Percentiles rank a stretch among this genome's conserved stretches.
phyloP scores from a whole-genome alignment of 1,140 invertebrate species.

The Druon quercuslanigerum region DNA sequence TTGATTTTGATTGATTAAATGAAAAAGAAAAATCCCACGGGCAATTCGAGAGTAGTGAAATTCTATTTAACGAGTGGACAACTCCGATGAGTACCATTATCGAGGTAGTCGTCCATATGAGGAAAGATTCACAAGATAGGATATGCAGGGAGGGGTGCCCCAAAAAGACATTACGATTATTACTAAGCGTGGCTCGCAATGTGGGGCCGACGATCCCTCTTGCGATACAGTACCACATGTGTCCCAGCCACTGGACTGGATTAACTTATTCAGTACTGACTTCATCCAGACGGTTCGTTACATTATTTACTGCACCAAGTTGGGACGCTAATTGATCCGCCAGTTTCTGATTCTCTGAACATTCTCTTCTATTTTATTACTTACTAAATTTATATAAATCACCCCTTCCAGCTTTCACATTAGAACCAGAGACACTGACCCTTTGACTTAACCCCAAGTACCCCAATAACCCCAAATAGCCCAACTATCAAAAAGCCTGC shows the following conservation, averaged over 20 bases:
- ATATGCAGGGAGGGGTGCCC: slow-evolving; percentile 56
- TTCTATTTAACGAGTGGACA: slow-evolving; percentile 63
- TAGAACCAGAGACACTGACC: too few relatives aligned
- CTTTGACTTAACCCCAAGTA: too few relatives aligned
- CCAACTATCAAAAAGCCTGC: too few relatives aligned
- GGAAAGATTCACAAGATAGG: slow-evolving; percentile 51
- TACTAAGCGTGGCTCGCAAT: slow-evolving; percentile 62
- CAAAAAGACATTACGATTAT: slow-evolving; percentile 75
- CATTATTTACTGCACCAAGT: slow-evolving; percentile 70
- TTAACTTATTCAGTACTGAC: slow-evolving; percentile 68
- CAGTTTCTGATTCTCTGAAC: not conserved
- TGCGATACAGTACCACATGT: slow-evolving; percentile 64
- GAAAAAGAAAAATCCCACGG: slow-evolving; percentile 43
- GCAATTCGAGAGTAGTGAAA: slow-evolving; percentile 61
- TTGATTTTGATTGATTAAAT: not conserved
- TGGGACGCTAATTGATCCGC: slow-evolving; percentile 66
- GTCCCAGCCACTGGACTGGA: slow-evolving; percentile 55
- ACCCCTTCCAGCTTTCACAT: too few relatives aligned
- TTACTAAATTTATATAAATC: too few relatives aligned
- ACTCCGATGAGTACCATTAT: slow-evolving; percentile 43
- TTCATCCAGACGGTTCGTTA: slow-evolving; percentile 68
- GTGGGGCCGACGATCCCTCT: slow-evolving; percentile 59
- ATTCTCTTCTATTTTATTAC: too few relatives aligned
- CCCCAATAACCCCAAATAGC: too few relatives aligned
- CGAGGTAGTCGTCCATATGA: slow-evolving; percentile 39